Evolutionary conservation across 2,797 vertebrate species (phyloP), one percentile per base, ranked within the genome.

Genomic region (Gymnodraco acuticeps): DNA sequence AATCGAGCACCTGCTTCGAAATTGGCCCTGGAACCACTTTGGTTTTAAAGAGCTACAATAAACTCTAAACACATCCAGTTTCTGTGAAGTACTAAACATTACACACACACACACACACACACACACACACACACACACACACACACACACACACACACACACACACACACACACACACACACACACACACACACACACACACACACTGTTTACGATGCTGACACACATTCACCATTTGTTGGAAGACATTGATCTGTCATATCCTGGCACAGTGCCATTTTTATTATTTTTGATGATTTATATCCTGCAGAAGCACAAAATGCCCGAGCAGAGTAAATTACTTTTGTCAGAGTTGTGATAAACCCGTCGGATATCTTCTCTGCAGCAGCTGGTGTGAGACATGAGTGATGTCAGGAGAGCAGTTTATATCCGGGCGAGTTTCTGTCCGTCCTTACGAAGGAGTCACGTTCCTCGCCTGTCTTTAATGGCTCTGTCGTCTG

Each of bases 261-360:
- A 82, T 77, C 81, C 78, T 62, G 56, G 76, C 46, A 53, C 73
- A 82, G 69, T 82, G 83, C 73, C 83, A 83, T 27, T 91, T 92
- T 85, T 86, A 88, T 90, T 89, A 79, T 88, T 89, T 87, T 86
- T 84, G 81, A 87, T 87, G 90, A 93, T 92, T 89, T 90, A 91
- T 93, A 91, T 90, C 87, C 78, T 58, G 27, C 75, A 78, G 85
- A 90, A 79, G 82, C 90, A 84, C 87, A 86, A 85, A 86, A 86
- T 80, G 81, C 87, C 68, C 50, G 84, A 83, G 84, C 74, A 51
- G 54, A 93, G 88, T 92, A 92, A 94, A 93, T 93, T 91, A 89
- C 92, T 94, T 93, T 92, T 88, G 92, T 94, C 85, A 90, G 92
- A 87, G 82, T 91, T 90, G 89, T 88, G 91, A 93, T 93, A 93